phyloP scores from a whole-genome alignment of 1,140 invertebrate genomes.

The Drosophila equinoxialis region DNA sequence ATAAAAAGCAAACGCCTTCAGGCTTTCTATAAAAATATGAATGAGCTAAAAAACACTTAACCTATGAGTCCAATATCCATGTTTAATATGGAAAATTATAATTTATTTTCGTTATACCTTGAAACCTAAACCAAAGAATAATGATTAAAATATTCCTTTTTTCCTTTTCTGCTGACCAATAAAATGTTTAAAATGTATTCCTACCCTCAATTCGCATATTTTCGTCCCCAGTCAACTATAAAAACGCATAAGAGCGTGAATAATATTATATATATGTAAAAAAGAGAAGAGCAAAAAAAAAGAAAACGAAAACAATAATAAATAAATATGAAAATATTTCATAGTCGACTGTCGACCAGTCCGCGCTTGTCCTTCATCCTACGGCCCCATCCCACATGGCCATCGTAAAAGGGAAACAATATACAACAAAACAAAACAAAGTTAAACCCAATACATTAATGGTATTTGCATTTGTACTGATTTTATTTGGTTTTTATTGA shows the following conservation, averaged over 20 bases:
- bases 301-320: slow-evolving; percentile 48
- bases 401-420: slow-evolving; percentile 53
- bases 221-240: slow-evolving; percentile 58
- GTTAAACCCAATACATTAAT: slow-evolving; percentile 82
- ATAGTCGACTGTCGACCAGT: slow-evolving; percentile 42
- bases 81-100: neutral
- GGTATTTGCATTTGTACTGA: slow-evolving; percentile 82
- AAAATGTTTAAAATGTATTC: slow-evolving; percentile 45
- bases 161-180: neutral
- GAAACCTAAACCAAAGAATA: slow-evolving; percentile 12
- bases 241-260: slow-evolving; percentile 66
- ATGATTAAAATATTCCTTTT: slow-evolving; percentile 6
- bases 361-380: slow-evolving; percentile 4
- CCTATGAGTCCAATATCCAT: no score
- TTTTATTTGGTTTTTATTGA: slow-evolving; percentile 83
- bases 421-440: slow-evolving; percentile 70
- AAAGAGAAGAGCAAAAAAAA: slow-evolving; percentile 29
- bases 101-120: neutral
- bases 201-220: slow-evolving; percentile 29
- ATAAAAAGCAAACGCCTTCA: no score
- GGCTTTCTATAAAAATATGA: no score
- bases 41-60: no score
- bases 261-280: slow-evolving; percentile 56
- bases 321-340: slow-evolving; percentile 71
- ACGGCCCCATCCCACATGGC: neutral